Percentiles rank a stretch among this genome's conserved stretches.
Conservation (phyloP, 2,113 vertebrate genomes). For the Theristicus caerulescens region DNA sequence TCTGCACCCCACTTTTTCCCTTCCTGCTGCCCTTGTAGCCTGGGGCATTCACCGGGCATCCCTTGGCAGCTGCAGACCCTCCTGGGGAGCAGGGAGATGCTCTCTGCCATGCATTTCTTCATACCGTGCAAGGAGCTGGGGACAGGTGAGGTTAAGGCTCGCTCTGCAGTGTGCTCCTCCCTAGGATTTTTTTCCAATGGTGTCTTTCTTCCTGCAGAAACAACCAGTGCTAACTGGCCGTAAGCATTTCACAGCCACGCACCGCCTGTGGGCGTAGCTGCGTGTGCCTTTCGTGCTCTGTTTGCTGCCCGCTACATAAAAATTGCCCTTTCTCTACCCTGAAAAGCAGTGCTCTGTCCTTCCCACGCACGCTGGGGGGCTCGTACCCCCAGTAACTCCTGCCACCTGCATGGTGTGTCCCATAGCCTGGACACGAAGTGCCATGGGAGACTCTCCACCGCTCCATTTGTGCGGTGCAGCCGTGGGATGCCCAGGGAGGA, state of each 20-base stretch:
- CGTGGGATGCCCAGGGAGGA: neutral
- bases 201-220: neutral
- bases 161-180: neutral
- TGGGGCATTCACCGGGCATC: neutral
- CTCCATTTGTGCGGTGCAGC: rapidly evolving
- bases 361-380: rapidly evolving
- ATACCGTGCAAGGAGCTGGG: rapidly evolving
- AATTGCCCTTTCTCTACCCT: neutral
- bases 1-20: neutral
- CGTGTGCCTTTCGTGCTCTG: neutral
- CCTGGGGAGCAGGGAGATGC: neutral
- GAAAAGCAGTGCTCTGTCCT: neutral
- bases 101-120: neutral
- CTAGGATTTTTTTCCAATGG: neutral
- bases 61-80: neutral
- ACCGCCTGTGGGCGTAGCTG: neutral
- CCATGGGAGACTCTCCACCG: neutral
- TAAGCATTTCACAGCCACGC: neutral
- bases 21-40: neutral
- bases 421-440: neutral
- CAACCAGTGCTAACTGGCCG: neutral
- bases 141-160: neutral
- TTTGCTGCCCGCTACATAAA: neutral
- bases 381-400: neutral
- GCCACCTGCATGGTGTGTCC: neutral